Percentiles rank a stretch among this genome's conserved stretches.
These are phyloP conservation scores for Neodiprion virginianus DNA, from an alignment of 1,140 invertebrate species.

Conservation along the genomic window DNA sequence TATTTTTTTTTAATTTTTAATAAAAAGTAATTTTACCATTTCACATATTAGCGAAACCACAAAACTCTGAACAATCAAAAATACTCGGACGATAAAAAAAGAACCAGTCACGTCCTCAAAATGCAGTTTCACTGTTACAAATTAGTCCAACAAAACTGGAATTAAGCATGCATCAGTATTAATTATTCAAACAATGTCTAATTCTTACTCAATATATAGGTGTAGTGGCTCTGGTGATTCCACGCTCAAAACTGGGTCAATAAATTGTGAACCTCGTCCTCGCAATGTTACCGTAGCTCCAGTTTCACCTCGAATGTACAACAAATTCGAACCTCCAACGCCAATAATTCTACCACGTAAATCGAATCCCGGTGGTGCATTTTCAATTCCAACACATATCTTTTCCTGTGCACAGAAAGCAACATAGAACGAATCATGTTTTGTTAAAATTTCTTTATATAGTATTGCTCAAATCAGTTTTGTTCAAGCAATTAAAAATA, in stretches of 20 bases:
- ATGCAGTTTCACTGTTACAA: too few species aligned
- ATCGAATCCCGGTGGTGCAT: slow-evolving; percentile 78
- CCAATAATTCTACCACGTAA: slow-evolving; percentile 77
- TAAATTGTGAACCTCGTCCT: slow-evolving; percentile 72
- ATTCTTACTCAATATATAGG: slow-evolving; percentile 74
- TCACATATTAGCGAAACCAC: too few species aligned
- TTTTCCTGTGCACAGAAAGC: slow-evolving; percentile 66
- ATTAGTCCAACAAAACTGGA: too few species aligned
- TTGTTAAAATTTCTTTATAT: too few species aligned
- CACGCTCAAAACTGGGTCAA: slow-evolving; percentile 66
- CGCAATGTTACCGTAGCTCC: slow-evolving; percentile 77
- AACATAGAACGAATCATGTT: slow-evolving; percentile 15
- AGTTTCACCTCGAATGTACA: slow-evolving; percentile 80
- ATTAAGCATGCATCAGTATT: too few species aligned
- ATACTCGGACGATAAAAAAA: too few species aligned
- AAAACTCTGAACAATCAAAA: too few species aligned
- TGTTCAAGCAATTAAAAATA: slow-evolving; percentile 14
- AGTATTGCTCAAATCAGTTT: too few species aligned
- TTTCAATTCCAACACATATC: slow-evolving; percentile 78
- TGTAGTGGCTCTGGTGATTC: slow-evolving; percentile 83
- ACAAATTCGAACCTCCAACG: slow-evolving; percentile 72
- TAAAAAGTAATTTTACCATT: too few species aligned
- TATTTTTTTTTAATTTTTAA: too few species aligned
- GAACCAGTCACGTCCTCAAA: too few species aligned
- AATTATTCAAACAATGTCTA: slow-evolving; percentile 14